Conservation (phyloP, 1,140 invertebrate genomes). For the Panulirus ornatus region DNA sequence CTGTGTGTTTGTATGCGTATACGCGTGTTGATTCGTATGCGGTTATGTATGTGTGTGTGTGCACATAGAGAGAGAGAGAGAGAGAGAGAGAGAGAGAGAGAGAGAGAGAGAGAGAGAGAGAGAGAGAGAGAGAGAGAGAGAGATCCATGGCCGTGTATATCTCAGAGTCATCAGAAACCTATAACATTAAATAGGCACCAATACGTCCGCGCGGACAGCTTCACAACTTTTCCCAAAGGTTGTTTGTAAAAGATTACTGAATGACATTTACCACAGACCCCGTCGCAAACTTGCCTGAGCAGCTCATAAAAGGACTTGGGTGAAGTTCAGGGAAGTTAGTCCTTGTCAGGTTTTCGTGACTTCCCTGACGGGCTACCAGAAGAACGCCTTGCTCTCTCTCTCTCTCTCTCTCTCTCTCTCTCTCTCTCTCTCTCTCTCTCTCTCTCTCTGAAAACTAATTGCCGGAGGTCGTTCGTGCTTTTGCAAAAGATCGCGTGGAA, state of each 20-base stretch:
- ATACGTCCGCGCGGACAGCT: background rate
- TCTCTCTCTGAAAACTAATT: background rate
- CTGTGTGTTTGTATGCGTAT: background rate
- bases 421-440: background rate
- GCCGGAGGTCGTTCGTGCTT: too few species aligned
- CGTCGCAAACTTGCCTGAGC: background rate
- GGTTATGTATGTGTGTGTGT: background rate
- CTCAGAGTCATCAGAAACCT: too few species aligned
- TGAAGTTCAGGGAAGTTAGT: background rate
- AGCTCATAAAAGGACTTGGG: background rate
- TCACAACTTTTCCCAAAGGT: background rate
- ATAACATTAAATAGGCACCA: too few species aligned
- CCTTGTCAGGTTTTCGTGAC: background rate
- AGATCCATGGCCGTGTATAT: too few species aligned
- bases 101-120: slow-evolving; percentile 3
- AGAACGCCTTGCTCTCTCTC: background rate
- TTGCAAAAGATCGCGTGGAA: too few species aligned
- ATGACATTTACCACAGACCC: background rate
- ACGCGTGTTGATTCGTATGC: background rate
- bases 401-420: background rate
- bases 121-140: background rate
- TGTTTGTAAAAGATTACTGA: background rate
- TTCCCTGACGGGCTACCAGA: background rate
- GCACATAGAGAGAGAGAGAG: background rate
- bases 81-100: background rate